Evolutionary conservation across 2,797 vertebrate genomes (phyloP), one percentile per base, ranked within the genome.

Genomic region (Scleropages formosus): DNA sequence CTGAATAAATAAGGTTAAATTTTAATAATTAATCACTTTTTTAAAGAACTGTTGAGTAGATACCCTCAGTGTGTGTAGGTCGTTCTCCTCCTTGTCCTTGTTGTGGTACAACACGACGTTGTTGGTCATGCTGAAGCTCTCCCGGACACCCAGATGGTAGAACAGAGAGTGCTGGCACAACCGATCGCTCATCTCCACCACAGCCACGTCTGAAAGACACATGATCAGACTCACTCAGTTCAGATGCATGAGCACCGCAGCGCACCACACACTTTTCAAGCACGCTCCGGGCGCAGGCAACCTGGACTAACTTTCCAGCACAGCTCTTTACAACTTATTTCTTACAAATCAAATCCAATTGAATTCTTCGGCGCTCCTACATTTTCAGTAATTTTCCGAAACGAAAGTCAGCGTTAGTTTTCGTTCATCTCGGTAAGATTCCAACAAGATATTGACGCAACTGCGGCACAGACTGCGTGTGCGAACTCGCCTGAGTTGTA

Each of bases 91-190:
- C 0, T 91, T 91, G 80, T 93, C 91, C 0, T 91, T 91, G 80
- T 89, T 92, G 77, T 94, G 91, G 84, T 95, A 97, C 4, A 98
- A 89, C 46, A 98, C 93, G 18, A 95, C 87, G 68, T 96, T 97
- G 81, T 96, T 95, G 76, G 91, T 95, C 95, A 96, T 96, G 75
- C 92, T 93, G 93, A 95, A 97, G 82, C 95, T 96, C 84, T 97
- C 95, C 0, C 96, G 91, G 67, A 97, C 92, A 0, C 93, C 96
- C 0, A 97, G 89, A 87, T 97, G 95, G 79, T 96, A 97, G 85
- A 97, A 96, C 15, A 97, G 91, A 0, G 96, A 97, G 0, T 93
- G 93, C 68, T 97, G 96, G 20, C 91, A 94, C 75, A 93, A 85
- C 0, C 92, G 88, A 86, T 90, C 92, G 1, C 91, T 95, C 89